Evolutionary conservation across 2,888 invertebrate species (phyloP), one percentile per base, ranked within the genome.

Genomic region (Mayetiola destructor): DNA sequence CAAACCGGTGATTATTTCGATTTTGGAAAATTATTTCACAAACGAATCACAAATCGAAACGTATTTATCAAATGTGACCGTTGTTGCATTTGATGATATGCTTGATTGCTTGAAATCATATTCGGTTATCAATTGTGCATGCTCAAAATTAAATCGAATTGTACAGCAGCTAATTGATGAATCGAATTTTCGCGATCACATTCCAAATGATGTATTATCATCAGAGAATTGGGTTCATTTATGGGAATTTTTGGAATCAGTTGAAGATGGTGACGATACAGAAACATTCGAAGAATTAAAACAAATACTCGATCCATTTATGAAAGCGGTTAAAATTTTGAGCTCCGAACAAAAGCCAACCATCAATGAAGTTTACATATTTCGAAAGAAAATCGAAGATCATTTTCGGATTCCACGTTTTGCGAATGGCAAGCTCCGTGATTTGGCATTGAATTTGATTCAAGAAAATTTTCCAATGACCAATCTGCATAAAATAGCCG

Each of bases 341-440:
- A 30, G 40, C 10, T 42, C 42, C 12, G 32, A 56, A 32, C 14
- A 2, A 21, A 40, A 40, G 16, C 30, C 56, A n/a, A 56, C 56
- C 32, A 56, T 56, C 1, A 56, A 40, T 30, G 40, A 37, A 23
- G 56, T 56, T 1, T 56, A 56, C n/a, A 32, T 56, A 20, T 32
- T 56, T 9, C 27, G 32, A 20, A 56, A 42, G 21, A 56, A 56
- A 42, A 23, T 56, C n/a, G 40, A 40, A 30, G 56, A 56, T 53
- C 53, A 53, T 20, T 53, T 53, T 32, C 29, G 30, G 20, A 53
- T 20, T n/a, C 12, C 30, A 53, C 29, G 20, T 9, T 53, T 30
- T 12, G 5, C 35, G 6, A 36, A 23, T 18, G 10, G 3, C 3
- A 23, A 21, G 20, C 35, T 55, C 18, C 21, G 36, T 30, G 21